These are phyloP conservation scores for Xyrauchen texanus DNA, from an alignment of 2,113 vertebrate species.

Conservation along the genomic window DNA sequence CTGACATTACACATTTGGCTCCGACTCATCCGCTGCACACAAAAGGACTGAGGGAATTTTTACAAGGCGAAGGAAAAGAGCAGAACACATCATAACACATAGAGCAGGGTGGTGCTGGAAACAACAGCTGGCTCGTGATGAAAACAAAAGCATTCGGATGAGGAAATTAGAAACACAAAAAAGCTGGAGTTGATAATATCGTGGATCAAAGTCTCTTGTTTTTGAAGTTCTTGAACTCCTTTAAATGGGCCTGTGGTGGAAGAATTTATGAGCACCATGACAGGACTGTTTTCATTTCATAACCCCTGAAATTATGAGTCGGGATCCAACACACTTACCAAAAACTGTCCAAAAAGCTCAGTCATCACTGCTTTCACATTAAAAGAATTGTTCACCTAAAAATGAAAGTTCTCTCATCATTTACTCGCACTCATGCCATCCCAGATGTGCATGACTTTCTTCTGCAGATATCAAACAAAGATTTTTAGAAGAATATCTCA, in stretches of 20 bases:
- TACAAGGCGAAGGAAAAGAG: constrained; percentile 58
- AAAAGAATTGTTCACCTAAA: not conserved
- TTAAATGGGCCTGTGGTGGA: constrained; percentile 67
- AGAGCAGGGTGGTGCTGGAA: constrained; percentile 66
- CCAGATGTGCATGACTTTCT: too few relatives aligned
- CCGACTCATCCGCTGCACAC: not conserved
- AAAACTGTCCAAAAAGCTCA: not conserved
- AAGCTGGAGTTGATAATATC: constrained; percentile 76
- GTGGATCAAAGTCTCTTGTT: constrained; percentile 72
- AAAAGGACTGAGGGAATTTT: constrained; percentile 63
- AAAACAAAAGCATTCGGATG: constrained; percentile 69
- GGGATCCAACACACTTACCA: not conserved
- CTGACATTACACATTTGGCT: constrained; percentile 50
- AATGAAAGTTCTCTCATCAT: too few relatives aligned
- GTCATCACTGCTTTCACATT: not conserved
- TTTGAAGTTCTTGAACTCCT: constrained; percentile 63
- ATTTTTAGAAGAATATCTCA: too few relatives aligned
- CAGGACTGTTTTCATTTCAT: constrained; percentile 65
- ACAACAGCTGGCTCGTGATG: constrained; percentile 75
- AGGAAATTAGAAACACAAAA: constrained; percentile 78
- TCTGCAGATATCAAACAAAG: too few relatives aligned
- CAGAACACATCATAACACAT: constrained; percentile 54
- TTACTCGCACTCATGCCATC: too few relatives aligned
- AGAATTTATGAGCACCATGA: constrained; percentile 65
- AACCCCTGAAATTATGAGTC: constrained; percentile 54